A percentile compares a stretch with the other conserved stretches of the same genome.
phyloP scores from a whole-genome alignment of 2,888 invertebrate genomes.

The Diarsia brunnea region DNA sequence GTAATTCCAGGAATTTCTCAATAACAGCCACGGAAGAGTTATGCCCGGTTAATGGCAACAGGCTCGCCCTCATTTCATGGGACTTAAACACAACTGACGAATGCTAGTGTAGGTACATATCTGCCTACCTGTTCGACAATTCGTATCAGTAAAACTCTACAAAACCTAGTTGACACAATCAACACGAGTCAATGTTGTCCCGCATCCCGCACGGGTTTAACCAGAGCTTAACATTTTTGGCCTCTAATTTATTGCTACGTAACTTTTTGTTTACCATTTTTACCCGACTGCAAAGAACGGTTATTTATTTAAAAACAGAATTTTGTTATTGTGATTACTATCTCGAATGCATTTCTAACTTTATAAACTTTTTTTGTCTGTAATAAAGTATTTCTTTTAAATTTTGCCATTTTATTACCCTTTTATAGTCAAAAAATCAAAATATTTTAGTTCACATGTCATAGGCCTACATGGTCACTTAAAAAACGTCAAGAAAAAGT shows the following conservation, averaged over 20 bases:
- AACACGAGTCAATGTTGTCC: neutral
- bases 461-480: too few relatives aligned
- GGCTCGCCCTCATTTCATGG: neutral
- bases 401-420: neutral
- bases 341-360: constrained; percentile 34
- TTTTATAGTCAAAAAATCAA: too few relatives aligned
- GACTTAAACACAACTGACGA: neutral
- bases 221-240: neutral
- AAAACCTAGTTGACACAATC: neutral
- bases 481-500: too few relatives aligned
- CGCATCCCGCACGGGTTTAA: neutral
- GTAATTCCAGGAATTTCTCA: neutral
- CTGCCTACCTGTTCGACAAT: neutral
- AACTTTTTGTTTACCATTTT: neutral
- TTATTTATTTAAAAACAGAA: neutral
- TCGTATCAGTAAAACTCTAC: neutral
- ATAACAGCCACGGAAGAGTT: neutral
- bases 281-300: neutral
- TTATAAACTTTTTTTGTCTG: neutral
- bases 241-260: neutral
- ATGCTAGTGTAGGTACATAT: neutral
- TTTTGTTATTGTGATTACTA: neutral
- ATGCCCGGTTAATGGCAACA: neutral
- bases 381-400: constrained; percentile 38
- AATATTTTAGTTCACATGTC: too few relatives aligned